Evolutionary conservation across 2,113 vertebrate genomes (phyloP), one percentile per base, ranked within the genome.

Genomic region (Saccopteryx bilineata): DNA sequence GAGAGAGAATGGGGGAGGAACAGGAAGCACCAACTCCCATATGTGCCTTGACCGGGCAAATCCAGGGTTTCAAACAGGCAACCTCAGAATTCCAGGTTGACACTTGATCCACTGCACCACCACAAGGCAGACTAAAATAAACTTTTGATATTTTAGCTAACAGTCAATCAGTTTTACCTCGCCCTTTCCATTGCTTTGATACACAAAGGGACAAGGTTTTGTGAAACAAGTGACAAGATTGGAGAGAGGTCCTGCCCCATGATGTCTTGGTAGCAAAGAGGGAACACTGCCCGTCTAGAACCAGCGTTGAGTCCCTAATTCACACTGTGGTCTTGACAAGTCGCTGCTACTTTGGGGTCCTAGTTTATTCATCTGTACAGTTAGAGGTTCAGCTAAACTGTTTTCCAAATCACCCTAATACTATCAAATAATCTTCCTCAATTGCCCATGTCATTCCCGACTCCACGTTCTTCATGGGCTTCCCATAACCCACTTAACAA

Each of bases 141-240:
- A 71, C 19, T 87, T 9, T 74, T 50, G 82, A 19, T 78, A 15
- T 52, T 92, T 92, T 61, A 54, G 52, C 18, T 83, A 88, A 68
- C 28, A 15, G 54, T 17, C 15, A 46, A 46, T 61, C 7, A 84
- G 26, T 48, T 94, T 93, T 68, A 65, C 68, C 54, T 61, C 81
- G 50, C 4, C 63, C 5, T 81, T 87, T 28, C 24, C 9, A 18
- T 0, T 7, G 0, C 24, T 11, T 56, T 23, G 18, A 15, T n/a
- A 58, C 1, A 90, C 48, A 31, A 88, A 93, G 48, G 60, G 9
- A 26, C 9, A 72, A n/a, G 31, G 58, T 68, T 91, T 82, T 50
- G 46, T 69, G 19, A 71, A 82, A 12, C 52, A 85, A 52, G 14
- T 9, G 31, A 60, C 9, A 46, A 4, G 46, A 9, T 39, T 83